Evolutionary conservation across 1,140 invertebrate species (phyloP).

Genomic region (Drosophila nigrodunni): DNA sequence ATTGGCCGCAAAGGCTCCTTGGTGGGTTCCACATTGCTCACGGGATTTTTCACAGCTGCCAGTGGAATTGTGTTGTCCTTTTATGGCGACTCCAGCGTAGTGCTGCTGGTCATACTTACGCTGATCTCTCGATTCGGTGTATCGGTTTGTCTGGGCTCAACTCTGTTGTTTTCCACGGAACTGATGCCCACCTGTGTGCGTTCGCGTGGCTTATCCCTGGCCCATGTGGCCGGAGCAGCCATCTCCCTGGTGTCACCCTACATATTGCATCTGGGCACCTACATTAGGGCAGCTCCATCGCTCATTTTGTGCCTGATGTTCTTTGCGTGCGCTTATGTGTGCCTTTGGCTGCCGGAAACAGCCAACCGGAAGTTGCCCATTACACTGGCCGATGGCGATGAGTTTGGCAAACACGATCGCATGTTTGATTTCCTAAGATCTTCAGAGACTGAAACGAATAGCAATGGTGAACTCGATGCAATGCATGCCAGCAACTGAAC

Average conservation of each 20-base stretch:
- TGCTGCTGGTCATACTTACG: slow-evolving; percentile 49
- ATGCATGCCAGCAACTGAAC: slow-evolving; percentile 57
- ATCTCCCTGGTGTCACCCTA: slow-evolving; percentile 76
- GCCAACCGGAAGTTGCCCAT: slow-evolving; percentile 85
- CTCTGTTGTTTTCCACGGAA: slow-evolving; percentile 88
- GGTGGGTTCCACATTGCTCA: slow-evolving; percentile 84
- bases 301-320: slow-evolving; percentile 86
- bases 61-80: slow-evolving; percentile 55
- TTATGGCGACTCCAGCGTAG: slow-evolving; percentile 37
- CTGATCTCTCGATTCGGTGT: slow-evolving; percentile 87
- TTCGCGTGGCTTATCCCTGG: slow-evolving; percentile 85
- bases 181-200: slow-evolving; percentile 88
- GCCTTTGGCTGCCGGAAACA: slow-evolving; percentile 87
- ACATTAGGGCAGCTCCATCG: slow-evolving; percentile 85
- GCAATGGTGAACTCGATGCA: slow-evolving; percentile 13
- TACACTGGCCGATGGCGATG: slow-evolving; percentile 86
- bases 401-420: slow-evolving; percentile 86
- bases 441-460: background rate
- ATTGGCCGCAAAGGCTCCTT: slow-evolving; percentile 86
- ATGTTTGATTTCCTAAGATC: slow-evolving; percentile 71
- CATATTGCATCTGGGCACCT: slow-evolving; percentile 79
- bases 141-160: slow-evolving; percentile 87
- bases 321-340: slow-evolving; percentile 85
- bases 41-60: slow-evolving; percentile 61
- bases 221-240: slow-evolving; percentile 86